Evolutionary conservation across 2,797 vertebrate species (phyloP).

Genomic region (Characodon lateralis): DNA sequence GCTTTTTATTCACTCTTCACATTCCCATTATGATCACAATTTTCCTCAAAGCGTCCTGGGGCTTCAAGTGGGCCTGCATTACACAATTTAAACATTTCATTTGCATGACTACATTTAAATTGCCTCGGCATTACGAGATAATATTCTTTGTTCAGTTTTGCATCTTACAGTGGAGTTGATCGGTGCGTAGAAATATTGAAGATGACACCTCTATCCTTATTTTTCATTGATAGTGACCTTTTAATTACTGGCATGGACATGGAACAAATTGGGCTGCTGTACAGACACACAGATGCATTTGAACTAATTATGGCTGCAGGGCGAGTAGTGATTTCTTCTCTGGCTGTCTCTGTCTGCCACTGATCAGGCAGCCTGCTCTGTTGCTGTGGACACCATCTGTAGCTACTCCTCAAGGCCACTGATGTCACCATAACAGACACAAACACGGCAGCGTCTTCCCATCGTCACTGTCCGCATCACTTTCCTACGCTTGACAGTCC

Average conservation of each 20-base stretch:
- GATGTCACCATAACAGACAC: conserved; percentile 63
- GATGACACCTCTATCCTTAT: conserved; percentile 11
- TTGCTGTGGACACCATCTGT: conserved; percentile 75
- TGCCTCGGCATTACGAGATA: neutral
- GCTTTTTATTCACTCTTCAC: conserved; percentile 18
- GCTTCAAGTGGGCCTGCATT: conserved; percentile 1
- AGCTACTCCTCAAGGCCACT: conserved; percentile 65
- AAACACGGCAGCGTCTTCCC: conserved; percentile 44
- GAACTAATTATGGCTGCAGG: conserved; percentile 16
- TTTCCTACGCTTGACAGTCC: conserved; percentile 28
- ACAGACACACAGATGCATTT: conserved; percentile 5
- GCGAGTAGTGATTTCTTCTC: conserved; percentile 24
- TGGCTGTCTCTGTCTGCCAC: conserved; percentile 38
- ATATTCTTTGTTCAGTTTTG: conserved; percentile 11
- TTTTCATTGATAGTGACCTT: conserved; percentile 1
- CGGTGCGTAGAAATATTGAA: conserved; percentile 13
- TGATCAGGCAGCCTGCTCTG: conserved; percentile 45
- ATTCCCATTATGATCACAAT: conserved; percentile 26
- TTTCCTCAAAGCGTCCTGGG: conserved; percentile 10
- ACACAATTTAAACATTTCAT: conserved; percentile 12
- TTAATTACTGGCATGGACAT: conserved; percentile 2
- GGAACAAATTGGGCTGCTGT: neutral
- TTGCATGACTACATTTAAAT: conserved; percentile 32
- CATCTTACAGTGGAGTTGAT: neutral
- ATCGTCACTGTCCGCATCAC: conserved; percentile 30